A percentile compares a stretch with the other conserved stretches of the same genome.
Evolutionary conservation across 2,113 vertebrate genomes (phyloP).

Genomic region (Hippopotamus amphibius): DNA sequence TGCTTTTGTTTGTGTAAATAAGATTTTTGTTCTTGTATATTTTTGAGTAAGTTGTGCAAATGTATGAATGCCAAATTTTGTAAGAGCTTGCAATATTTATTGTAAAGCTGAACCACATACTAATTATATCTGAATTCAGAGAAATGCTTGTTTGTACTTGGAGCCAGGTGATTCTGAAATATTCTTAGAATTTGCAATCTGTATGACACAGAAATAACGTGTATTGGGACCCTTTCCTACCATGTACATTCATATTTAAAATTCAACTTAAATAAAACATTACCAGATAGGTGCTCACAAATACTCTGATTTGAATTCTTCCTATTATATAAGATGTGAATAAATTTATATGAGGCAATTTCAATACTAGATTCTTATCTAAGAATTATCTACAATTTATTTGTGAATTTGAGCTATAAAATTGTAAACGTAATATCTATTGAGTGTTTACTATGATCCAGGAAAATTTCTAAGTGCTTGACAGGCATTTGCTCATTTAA

Average conservation of each 20-base stretch:
- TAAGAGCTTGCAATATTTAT: not conserved
- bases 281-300: not conserved
- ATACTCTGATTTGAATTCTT: not conserved
- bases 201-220: not conserved
- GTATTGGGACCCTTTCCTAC: not conserved
- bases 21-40: not conserved
- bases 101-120: not conserved
- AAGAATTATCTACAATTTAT: not conserved
- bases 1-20: not conserved
- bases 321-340: not conserved
- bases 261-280: not conserved
- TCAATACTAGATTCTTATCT: not conserved
- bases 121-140: not conserved
- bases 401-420: not conserved
- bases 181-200: not conserved
- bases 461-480: not conserved
- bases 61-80: not conserved
- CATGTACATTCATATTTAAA: not conserved
- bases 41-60: not conserved
- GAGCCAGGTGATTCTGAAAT: not conserved
- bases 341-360: not conserved
- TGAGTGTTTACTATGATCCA: not conserved
- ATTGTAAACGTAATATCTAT: not conserved
- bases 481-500: not conserved
- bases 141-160: not conserved